phyloP scores from a whole-genome alignment of 2,888 invertebrate genomes.

The Polia nebulosa region DNA sequence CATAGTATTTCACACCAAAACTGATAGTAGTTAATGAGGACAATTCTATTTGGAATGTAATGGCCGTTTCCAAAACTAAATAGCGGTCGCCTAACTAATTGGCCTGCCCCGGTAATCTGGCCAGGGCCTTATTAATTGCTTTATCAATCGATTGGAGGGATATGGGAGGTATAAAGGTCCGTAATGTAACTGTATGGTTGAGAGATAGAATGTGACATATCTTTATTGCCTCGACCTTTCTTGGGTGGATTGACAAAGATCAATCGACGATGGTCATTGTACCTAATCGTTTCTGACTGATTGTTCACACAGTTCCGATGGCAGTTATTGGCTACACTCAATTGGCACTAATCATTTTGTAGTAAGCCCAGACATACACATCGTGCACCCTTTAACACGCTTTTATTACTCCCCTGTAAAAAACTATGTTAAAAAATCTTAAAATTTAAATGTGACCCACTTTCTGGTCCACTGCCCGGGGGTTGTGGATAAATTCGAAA shows the following conservation, averaged over 20 bases:
- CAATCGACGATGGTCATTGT: conserved; percentile 6
- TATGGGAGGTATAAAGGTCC: conserved; percentile 51
- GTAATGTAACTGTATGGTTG: conserved; percentile 30
- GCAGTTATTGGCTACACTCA: not conserved
- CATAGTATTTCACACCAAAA: conserved; percentile 51
- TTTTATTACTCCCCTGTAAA: too few relatives aligned
- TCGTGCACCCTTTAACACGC: too few relatives aligned
- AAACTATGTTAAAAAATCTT: too few relatives aligned
- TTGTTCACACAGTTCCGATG: not conserved
- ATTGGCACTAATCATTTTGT: not conserved
- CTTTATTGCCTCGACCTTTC: conserved; percentile 31
- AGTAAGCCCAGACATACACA: not conserved
- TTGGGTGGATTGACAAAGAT: conserved; percentile 5
- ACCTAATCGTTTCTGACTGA: conserved; percentile 16
- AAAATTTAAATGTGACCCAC: too few relatives aligned
- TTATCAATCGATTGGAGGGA: conserved; percentile 63
- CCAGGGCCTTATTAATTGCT: conserved; percentile 64
- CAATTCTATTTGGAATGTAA: conserved; percentile 61
- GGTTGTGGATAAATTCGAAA: too few relatives aligned
- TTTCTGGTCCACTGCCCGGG: too few relatives aligned
- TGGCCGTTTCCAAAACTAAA: conserved; percentile 65
- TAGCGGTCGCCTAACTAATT: conserved; percentile 67
- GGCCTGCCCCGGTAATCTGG: conserved; percentile 58
- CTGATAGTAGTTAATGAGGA: conserved; percentile 58
- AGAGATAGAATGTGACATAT: conserved; percentile 46